Base-by-base conservation (phyloP, 2,888 invertebrate genomes). In the Drosophila heteroneura region DNA sequence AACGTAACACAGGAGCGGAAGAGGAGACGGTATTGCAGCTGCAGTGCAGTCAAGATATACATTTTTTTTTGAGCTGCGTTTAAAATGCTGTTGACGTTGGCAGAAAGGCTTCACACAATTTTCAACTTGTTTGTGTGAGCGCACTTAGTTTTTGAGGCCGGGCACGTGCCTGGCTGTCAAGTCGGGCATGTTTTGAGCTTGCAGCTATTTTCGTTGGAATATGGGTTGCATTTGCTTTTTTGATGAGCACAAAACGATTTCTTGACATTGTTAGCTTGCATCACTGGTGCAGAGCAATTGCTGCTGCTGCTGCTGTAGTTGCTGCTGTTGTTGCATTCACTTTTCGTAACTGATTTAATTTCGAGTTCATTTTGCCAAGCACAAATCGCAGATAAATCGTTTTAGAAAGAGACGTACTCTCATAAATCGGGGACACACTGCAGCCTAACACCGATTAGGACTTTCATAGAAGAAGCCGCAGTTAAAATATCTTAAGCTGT, bases 141-240 rank as follows among this genome's bases (percentile, higher is more conserved):
- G 35, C 49, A 32, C 54, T 56, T 49, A 54, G 63, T 35, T 70
- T 74, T 62, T 71, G 64, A 66, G 69, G 70, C 65, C 64, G 63
- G 79, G 79, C 84, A 88, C 83, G 82, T 81, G 86, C 81, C 73
- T 76, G 72, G 49, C 71, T 64, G 52, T 22, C 47, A 47, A 47
- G 47, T 47, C 26, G 26, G 47, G 26, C 47, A 54, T 68, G 75
- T 65, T 69, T 51, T 37, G 22, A 58, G 74, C 76, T 71, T 79
- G 74, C 60, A 74, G 71, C 67, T 41, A 32, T 49, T 58, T 47
- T 56, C 52, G 30, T 58, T 60, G 69, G 68, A 82, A 89, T 89
- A 85, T 90, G 83, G 91, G 80, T 83, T 91, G 83, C 71, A 82
- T 82, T 82, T 81, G 75, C 79, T 79, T 73, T 76, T 69, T 79